A percentile compares a stretch with the other conserved stretches of the same genome.
Evolutionary conservation across 2,113 vertebrate genomes (phyloP).

Genomic region (Urocynchramus pylzowi): DNA sequence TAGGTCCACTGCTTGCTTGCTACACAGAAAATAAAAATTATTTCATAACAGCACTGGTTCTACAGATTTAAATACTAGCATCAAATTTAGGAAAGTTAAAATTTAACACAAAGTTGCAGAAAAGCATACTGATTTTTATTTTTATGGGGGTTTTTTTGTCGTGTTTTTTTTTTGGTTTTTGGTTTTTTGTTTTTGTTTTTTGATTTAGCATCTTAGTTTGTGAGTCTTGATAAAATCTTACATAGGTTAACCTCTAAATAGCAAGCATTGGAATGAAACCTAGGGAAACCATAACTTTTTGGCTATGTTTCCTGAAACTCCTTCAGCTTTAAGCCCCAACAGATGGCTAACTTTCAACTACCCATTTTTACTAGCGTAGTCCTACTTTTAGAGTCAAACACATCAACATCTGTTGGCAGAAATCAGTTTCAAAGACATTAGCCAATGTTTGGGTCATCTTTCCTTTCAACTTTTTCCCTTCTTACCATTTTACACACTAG

Average conservation of each 20-base stretch:
- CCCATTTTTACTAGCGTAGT: background rate
- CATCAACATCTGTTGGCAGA: background rate
- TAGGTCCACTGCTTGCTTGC: background rate
- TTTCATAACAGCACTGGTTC: background rate
- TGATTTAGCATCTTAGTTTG: background rate
- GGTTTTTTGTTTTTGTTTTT: background rate
- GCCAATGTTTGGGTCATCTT: background rate
- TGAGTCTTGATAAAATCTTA: background rate
- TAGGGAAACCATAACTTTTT: background rate
- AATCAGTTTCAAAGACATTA: background rate
- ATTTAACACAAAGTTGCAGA: background rate
- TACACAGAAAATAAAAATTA: background rate
- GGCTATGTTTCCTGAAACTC: background rate
- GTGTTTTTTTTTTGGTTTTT: background rate
- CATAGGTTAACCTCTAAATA: background rate
- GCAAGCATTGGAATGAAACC: background rate
- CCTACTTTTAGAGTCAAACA: background rate
- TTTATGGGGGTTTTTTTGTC: rapidly evolving
- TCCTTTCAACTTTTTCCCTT: background rate
- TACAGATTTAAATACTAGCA: background rate
- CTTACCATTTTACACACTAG: background rate
- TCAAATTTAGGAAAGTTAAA: background rate
- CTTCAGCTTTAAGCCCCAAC: background rate
- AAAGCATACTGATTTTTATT: background rate
- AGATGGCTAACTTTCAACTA: background rate